Evolutionary conservation across 2,888 invertebrate genomes (phyloP), one percentile per base, ranked within the genome.

Genomic region (Abrostola tripartita): DNA sequence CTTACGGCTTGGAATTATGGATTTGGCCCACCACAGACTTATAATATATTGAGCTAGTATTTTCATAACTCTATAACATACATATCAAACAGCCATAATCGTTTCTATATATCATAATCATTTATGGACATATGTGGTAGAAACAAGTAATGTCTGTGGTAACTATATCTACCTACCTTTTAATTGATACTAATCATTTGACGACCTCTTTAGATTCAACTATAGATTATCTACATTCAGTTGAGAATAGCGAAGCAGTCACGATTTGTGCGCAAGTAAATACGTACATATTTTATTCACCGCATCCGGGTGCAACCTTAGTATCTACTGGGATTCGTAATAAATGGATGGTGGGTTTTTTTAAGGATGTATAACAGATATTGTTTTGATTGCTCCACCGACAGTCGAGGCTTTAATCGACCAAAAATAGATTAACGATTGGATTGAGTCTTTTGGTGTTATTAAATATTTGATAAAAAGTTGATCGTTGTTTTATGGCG

Each of bases 291-390:
- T 67, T 54, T 64, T 52, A 59, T 14, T 56, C 61, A 78, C 82
- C 80, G 44, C 78, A 81, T 81, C 81, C 81, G 78, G 74, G 74
- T 80, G 52, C 36, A 37, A 60, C 65, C 60, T 54, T 36, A 44
- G 59, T 50, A 47, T 44, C 51, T 42, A 50, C 51, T 54, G 53
- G 50, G 60, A 65, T 77, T 77, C 59, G 41, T 56, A 35, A 56
- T 38, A 51, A 9, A 47, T 57, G 14, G 49, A 14, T 61, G 42
- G 55, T 51, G 58, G 35, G 41, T 44, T 57, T 52, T 36, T 60
- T 62, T 56, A 41, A 40, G 40, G 35, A 40, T n/a, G 9, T 35
- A 36, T 12, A 36, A 35, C 9, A 14, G 10, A 10, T 49, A 35
- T 35, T 49, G 14, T 35, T 49, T 11, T 14, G 44, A 44, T 14